phyloP scores from a whole-genome alignment of 2,797 vertebrate species.

The Clarias pachynema region DNA sequence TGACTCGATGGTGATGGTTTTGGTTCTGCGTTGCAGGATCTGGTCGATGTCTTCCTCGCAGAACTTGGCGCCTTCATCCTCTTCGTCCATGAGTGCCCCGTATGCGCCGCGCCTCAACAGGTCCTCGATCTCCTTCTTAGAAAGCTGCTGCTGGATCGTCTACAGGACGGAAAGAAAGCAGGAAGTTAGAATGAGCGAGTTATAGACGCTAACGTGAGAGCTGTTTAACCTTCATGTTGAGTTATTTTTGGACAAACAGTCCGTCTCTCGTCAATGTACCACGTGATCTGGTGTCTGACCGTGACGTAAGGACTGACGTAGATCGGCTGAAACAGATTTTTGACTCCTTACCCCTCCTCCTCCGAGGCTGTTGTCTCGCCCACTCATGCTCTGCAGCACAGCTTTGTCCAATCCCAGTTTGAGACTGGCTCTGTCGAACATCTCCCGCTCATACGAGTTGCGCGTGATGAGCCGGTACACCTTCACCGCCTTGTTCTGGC shows the following conservation, averaged over 20 bases:
- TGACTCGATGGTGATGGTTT: constrained; percentile 98
- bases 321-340: background rate
- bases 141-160: constrained; percentile 92
- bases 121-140: constrained; percentile 98
- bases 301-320: too few relatives aligned
- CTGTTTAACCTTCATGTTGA: too few relatives aligned
- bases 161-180: background rate
- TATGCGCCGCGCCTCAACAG: constrained; percentile 93
- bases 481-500: constrained; percentile 98
- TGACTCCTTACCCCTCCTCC: constrained; percentile 68
- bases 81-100: constrained; percentile 98
- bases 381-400: constrained; percentile 98
- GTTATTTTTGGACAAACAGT: too few relatives aligned
- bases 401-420: constrained; percentile 98
- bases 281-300: background rate
- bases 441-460: constrained; percentile 97
- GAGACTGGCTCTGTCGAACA: constrained; percentile 98
- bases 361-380: constrained; percentile 90
- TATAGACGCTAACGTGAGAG: background rate
- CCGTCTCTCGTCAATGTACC: too few relatives aligned
- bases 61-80: constrained; percentile 97
- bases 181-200: background rate
- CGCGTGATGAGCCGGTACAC: constrained; percentile 97
- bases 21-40: constrained; percentile 93
- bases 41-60: constrained; percentile 99